Conservation (phyloP, 1,140 invertebrate species). For the Berghia stephanieae region DNA sequence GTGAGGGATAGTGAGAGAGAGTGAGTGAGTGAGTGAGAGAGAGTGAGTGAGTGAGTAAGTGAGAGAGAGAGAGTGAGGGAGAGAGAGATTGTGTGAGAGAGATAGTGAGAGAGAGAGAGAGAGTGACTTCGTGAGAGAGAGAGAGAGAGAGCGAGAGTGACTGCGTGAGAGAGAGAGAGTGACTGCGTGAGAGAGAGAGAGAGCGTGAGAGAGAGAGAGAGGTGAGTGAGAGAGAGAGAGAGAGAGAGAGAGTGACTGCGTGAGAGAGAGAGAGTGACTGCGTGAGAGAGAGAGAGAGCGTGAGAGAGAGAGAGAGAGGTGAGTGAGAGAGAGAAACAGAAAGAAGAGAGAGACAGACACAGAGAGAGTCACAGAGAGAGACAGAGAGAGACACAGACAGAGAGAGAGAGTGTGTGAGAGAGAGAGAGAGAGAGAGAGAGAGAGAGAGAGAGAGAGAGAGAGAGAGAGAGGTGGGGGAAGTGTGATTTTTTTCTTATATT, state of each 20-base stretch:
- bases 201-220: too few species aligned
- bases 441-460: not conserved
- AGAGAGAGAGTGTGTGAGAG: not conserved
- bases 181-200: too few species aligned
- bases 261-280: not conserved
- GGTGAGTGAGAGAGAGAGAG: conserved; percentile 25
- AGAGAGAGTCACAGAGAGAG: too few species aligned
- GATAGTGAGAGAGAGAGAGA: not conserved
- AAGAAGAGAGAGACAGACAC: not conserved
- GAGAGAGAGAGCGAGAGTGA: too few species aligned
- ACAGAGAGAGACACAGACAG: too few species aligned
- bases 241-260: conserved; percentile 8
- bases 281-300: not conserved
- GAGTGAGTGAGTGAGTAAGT: not conserved
- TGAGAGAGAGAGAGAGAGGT: not conserved
- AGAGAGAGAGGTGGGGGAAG: not conserved
- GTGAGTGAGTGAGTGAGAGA: not conserved
- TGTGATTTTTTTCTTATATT: too few species aligned
- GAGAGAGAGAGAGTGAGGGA: too few species aligned
- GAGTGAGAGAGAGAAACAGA: not conserved
- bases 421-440: not conserved
- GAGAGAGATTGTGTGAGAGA: too few species aligned
- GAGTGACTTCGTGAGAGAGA: not conserved
- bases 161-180: too few species aligned
- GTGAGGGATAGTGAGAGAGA: conserved; percentile 28